Evolutionary conservation across 2,888 invertebrate species (phyloP).

Genomic region (Tortricodes alternella): DNA sequence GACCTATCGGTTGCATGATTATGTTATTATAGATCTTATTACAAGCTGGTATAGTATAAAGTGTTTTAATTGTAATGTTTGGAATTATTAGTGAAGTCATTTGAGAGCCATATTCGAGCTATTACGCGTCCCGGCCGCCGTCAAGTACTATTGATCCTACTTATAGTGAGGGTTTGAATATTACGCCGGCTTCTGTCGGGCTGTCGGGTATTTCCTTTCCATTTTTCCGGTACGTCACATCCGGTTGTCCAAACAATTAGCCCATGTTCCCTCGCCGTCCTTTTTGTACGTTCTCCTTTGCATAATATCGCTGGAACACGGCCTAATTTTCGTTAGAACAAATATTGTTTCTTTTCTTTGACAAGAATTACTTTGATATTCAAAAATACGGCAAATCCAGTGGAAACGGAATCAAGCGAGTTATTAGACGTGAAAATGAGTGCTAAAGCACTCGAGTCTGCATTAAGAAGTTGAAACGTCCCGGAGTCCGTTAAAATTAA

Average conservation of each 20-base stretch:
- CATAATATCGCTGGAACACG: slow-evolving; percentile 51
- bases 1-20: slow-evolving; percentile 33
- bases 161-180: slow-evolving; percentile 36
- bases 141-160: slow-evolving; percentile 12
- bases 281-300: slow-evolving; percentile 46
- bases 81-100: slow-evolving; percentile 21
- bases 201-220: slow-evolving; percentile 55
- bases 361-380: slow-evolving; percentile 26
- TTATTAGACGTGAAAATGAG: slow-evolving; percentile 29
- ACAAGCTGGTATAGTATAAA: background rate
- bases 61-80: background rate
- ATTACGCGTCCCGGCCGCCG: slow-evolving; percentile 8
- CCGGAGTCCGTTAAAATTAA: slow-evolving; percentile 45
- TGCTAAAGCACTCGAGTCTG: slow-evolving; percentile 23
- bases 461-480: slow-evolving; percentile 30
- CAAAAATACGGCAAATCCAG: slow-evolving; percentile 7
- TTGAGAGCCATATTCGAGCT: slow-evolving; percentile 10
- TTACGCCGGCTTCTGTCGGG: slow-evolving; percentile 45
- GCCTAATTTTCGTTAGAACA: slow-evolving; percentile 52
- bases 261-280: slow-evolving; percentile 40
- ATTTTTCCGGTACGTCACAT: slow-evolving; percentile 55
- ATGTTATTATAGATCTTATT: slow-evolving; percentile 26
- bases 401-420: slow-evolving; percentile 21
- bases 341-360: slow-evolving; percentile 43
- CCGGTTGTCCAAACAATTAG: slow-evolving; percentile 63